Evolutionary conservation across 2,888 invertebrate species (phyloP), one percentile per base, ranked within the genome.

Genomic region (Conops quadrifasciatus): DNA sequence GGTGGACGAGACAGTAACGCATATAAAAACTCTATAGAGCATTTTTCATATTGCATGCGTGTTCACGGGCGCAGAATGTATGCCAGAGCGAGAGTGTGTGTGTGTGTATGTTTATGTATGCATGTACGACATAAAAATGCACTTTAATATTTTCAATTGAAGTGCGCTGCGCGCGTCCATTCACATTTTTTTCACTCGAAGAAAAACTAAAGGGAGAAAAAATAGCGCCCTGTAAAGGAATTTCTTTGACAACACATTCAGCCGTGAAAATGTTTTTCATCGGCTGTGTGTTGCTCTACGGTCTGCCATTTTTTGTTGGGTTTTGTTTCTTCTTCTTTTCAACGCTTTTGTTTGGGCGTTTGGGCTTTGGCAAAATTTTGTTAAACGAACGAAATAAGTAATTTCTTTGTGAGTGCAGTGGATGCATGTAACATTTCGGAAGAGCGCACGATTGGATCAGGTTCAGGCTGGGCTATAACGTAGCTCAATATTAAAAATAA

Each of bases 81-180:
- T 7, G 9, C 36, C 36, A 7, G 36, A 7, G 9, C 11, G 21
- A 9, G 53, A n/a, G 53, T n/a, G 53, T 7, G 11, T n/a, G 53
- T 53, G 53, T n/a, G 24, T 58, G 49, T 49, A 11, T 3, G 19
- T 13, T 3, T 49, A 11, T 11, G 49, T 49, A 11, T 49, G 49
- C n/a, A 7, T 49, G 49, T 3, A n/a, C 49, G 49, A 49, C 49
- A 49, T 49, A 45, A 45, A 21, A 45, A 43, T 19, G 21, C 63
- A 63, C 63, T 63, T 63, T 45, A 24, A 63, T 63, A 47, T 63
- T 24, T 63, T 45, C 45, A 45, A 45, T 63, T 63, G 63, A 63
- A 13, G 47, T 16, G 45, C 21, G 63, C 19, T n/a, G 15, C 13
- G 63, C 21, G 45, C 21, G 63, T 21, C 21, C 45, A 21, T 63